phyloP scores from a whole-genome alignment of 2,888 invertebrate genomes.

The Yponomeuta cagnagella region DNA sequence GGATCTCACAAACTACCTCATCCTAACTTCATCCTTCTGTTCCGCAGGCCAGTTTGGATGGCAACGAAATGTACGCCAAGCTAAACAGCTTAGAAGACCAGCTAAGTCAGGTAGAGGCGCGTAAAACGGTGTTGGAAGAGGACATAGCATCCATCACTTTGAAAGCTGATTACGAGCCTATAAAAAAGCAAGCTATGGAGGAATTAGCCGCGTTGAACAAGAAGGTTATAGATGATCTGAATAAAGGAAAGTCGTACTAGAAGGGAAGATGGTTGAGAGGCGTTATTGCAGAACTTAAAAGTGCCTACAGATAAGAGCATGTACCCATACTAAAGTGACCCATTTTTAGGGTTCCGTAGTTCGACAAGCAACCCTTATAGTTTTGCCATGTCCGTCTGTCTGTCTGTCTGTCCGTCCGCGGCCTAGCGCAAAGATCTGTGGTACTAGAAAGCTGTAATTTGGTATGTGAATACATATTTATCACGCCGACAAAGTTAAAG shows the following conservation, averaged over 20 bases:
- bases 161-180: conserved; percentile 80
- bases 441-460: no score
- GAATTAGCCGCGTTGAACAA: conserved; percentile 74
- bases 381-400: no score
- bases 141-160: conserved; percentile 80
- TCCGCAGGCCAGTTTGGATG: conserved; percentile 76
- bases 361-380: no score
- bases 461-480: no score
- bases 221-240: conserved; percentile 66
- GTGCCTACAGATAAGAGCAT: no score
- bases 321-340: no score
- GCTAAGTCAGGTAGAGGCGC: conserved; percentile 79
- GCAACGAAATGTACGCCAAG: conserved; percentile 82
- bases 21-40: background rate
- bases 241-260: conserved; percentile 50
- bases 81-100: conserved; percentile 82
- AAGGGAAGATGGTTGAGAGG: background rate
- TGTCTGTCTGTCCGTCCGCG: no score
- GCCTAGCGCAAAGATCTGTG: no score
- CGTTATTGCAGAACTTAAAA: no score
- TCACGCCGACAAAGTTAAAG: no score
- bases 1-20: background rate
- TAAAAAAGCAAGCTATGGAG: conserved; percentile 76
- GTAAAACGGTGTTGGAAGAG: conserved; percentile 80
- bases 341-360: no score